Percentiles rank a stretch among this genome's conserved stretches.
Evolutionary conservation across 2,113 vertebrate species (phyloP).

Genomic region (Paramormyrops kingsleyae): DNA sequence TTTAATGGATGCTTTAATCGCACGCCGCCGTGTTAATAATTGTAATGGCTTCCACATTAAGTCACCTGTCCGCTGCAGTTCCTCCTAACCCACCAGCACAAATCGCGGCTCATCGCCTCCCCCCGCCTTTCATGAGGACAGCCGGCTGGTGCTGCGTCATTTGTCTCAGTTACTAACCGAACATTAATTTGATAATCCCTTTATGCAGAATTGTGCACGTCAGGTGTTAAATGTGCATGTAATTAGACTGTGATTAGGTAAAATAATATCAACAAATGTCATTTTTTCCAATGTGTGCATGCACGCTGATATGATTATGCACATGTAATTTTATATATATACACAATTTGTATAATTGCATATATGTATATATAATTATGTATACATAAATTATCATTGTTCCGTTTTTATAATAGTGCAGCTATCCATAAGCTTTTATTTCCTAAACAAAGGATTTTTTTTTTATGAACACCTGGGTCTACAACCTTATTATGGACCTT

Average conservation of each 20-base stretch:
- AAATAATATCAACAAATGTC: conserved; percentile 34
- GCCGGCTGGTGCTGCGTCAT: conserved; percentile 29
- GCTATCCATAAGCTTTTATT: conserved; percentile 34
- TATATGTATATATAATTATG: conserved; percentile 47
- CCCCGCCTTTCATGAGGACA: conserved; percentile 15
- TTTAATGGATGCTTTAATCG: not conserved
- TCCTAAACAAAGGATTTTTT: conserved; percentile 32
- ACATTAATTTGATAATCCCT: conserved; percentile 41
- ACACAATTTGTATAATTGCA: conserved; percentile 30
- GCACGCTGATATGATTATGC: not conserved
- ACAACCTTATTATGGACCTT: not conserved
- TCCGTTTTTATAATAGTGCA: conserved; percentile 25
- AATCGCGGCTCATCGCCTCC: conserved; percentile 28
- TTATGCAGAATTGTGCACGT: conserved; percentile 30
- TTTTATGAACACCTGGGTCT: not conserved
- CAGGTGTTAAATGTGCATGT: conserved; percentile 21
- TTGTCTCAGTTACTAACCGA: conserved; percentile 45
- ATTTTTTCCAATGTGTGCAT: conserved; percentile 29
- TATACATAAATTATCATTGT: conserved; percentile 33
- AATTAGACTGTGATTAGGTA: conserved; percentile 31
- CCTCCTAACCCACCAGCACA: conserved; percentile 39
- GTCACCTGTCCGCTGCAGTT: conserved; percentile 23
- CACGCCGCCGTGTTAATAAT: not conserved
- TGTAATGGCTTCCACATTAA: not conserved
- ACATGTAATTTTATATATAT: not conserved